Conservation (phyloP, 2,797 vertebrate species). For the Euphonia xanthogaster region DNA sequence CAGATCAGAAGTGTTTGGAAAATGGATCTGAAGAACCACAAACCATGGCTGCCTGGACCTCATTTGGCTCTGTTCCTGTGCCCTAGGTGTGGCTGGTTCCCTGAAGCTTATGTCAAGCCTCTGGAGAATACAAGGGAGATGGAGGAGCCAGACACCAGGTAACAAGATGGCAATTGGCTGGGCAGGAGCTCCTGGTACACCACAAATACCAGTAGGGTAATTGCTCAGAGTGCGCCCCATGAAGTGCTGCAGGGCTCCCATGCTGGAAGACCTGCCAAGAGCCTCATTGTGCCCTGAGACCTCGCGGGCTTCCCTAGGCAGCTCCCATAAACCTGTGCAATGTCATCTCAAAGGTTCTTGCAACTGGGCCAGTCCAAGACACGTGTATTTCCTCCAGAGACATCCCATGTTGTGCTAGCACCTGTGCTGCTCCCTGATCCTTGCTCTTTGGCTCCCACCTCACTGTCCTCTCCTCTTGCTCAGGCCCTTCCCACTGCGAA, state of each 20-base stretch:
- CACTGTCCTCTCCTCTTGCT: background rate
- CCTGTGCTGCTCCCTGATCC: background rate
- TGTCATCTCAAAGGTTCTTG: background rate
- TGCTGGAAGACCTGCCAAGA: background rate
- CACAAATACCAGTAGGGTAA: background rate
- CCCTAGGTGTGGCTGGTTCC: slow-evolving; percentile 94
- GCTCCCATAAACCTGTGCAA: background rate
- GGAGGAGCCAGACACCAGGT: slow-evolving; percentile 55
- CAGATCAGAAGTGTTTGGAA: background rate
- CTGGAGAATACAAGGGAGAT: slow-evolving; percentile 55
- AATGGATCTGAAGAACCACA: background rate
- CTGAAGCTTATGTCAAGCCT: slow-evolving; percentile 89
- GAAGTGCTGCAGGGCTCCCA: background rate
- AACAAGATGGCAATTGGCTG: background rate
- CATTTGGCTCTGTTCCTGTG: background rate
- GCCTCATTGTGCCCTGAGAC: background rate
- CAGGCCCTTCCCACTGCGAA: slow-evolving; percentile 77
- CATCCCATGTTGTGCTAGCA: background rate
- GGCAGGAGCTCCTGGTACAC: background rate
- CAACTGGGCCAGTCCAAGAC: background rate
- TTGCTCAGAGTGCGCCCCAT: background rate
- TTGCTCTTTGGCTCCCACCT: background rate
- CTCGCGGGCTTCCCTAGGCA: background rate
- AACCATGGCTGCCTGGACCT: background rate
- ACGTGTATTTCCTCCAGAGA: background rate